Conservation (phyloP, 1,140 invertebrate species). For the Oryctes rhinoceros region DNA sequence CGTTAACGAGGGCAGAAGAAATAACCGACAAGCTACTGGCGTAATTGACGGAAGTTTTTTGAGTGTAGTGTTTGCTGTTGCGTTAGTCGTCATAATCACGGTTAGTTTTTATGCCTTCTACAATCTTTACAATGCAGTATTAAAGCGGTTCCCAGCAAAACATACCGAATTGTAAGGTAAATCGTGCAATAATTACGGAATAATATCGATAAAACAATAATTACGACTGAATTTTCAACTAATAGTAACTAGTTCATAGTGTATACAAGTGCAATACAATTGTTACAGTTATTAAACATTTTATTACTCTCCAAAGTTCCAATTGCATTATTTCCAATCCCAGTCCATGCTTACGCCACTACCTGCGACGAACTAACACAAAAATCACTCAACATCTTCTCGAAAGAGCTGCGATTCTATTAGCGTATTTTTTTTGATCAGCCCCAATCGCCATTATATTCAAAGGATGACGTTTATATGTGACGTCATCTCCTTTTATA, state of each 20-base stretch:
- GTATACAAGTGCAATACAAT: conserved; percentile 1
- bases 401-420: not conserved
- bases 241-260: not conserved
- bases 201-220: conserved; percentile 16
- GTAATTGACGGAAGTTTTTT: conserved; percentile 82
- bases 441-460: not conserved
- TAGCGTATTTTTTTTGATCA: not conserved
- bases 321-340: not conserved
- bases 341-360: not conserved
- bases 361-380: not conserved
- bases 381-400: too few relatives aligned
- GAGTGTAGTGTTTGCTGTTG: conserved; percentile 79
- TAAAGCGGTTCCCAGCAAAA: conserved; percentile 79
- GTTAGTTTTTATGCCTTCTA: conserved; percentile 86
- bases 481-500: not conserved
- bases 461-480: not conserved
- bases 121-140: conserved; percentile 80
- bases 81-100: conserved; percentile 77
- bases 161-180: conserved; percentile 75
- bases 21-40: conserved; percentile 61
- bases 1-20: conserved; percentile 61
- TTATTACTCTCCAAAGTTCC: not conserved
- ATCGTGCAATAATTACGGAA: not conserved
- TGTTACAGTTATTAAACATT: not conserved
- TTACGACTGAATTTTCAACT: conserved; percentile 15